Evolutionary conservation across 92 coral and sea anemone genomes (phyloP).

Genomic region (Bergia sp.): DNA sequence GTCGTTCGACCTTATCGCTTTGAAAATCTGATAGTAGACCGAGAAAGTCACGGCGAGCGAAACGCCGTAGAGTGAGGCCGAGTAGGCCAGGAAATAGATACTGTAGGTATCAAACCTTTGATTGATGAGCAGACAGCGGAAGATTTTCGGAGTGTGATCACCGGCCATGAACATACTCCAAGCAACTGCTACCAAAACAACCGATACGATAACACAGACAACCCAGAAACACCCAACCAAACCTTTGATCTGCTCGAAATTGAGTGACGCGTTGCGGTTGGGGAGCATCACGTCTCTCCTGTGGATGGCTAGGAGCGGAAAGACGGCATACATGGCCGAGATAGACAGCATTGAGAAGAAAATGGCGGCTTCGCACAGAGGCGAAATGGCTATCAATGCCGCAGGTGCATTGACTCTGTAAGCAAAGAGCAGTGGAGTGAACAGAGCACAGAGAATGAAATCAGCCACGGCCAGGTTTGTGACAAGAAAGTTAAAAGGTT

Average conservation of each 20-base stretch:
- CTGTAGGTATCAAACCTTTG: slow-evolving; percentile 72
- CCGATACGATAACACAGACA: slow-evolving; percentile 65
- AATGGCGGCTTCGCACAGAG: slow-evolving; percentile 77
- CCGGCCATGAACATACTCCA: slow-evolving; percentile 67
- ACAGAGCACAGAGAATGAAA: slow-evolving; percentile 72
- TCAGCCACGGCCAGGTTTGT: slow-evolving; percentile 90
- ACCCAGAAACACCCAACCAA: slow-evolving; percentile 72
- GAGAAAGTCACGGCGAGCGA: slow-evolving; percentile 68
- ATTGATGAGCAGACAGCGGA: slow-evolving; percentile 88
- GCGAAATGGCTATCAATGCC: slow-evolving; percentile 76
- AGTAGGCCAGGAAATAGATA: slow-evolving; percentile 76
- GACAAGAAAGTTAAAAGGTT: slow-evolving; percentile 76
- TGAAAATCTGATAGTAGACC: slow-evolving; percentile 58
- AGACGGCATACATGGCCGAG: slow-evolving; percentile 82
- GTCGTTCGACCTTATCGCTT: slow-evolving; percentile 49
- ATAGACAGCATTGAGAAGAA: slow-evolving; percentile 83
- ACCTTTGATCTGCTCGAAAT: slow-evolving; percentile 67
- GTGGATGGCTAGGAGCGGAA: slow-evolving; percentile 86
- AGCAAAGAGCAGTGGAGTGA: slow-evolving; percentile 84
- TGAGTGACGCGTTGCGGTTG: slow-evolving; percentile 72
- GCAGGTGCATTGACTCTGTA: slow-evolving; percentile 86
- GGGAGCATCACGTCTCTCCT: slow-evolving; percentile 81
- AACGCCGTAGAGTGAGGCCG: slow-evolving; percentile 76
- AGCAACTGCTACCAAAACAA: slow-evolving; percentile 70
- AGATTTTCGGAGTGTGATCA: slow-evolving; percentile 75